Conservation (phyloP, 2,888 invertebrate species). For the Caenorhabditis drosophilae region DNA sequence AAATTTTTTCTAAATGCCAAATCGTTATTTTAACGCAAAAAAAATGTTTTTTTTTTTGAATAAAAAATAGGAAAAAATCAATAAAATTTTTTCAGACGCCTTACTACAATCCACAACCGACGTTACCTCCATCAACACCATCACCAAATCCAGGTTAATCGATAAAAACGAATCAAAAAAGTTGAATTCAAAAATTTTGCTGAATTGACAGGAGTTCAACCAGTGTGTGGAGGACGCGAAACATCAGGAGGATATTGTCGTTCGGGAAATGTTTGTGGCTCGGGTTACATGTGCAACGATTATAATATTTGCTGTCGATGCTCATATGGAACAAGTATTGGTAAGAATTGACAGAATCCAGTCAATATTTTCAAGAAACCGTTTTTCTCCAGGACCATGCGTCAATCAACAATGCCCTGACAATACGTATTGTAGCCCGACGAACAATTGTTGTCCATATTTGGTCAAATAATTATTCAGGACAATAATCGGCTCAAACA, state of each 20-base stretch:
- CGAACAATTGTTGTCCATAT: conserved; percentile 50
- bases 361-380: background rate
- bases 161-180: too few species aligned
- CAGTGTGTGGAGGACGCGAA: conserved; percentile 48
- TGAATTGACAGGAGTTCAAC: too few species aligned
- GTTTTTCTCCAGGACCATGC: conserved; percentile 32
- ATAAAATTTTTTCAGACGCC: background rate
- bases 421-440: conserved; percentile 41
- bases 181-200: too few species aligned
- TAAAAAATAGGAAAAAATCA: too few species aligned
- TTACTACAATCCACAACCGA: conserved; percentile 3
- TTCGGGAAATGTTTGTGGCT: conserved; percentile 32
- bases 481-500: background rate
- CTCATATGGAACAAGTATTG: conserved; percentile 45
- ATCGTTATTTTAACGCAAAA: too few species aligned
- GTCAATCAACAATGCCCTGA: conserved; percentile 45
- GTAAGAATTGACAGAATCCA: conserved; percentile 11
- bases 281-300: conserved; percentile 44
- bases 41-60: too few species aligned
- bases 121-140: conserved; percentile 27
- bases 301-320: conserved; percentile 48
- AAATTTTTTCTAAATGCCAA: too few species aligned
- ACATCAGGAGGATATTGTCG: conserved; percentile 48
- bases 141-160: conserved; percentile 9
- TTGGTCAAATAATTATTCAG: too few species aligned